Base-by-base conservation (phyloP, 2,797 vertebrate genomes). In the Rhabdophis nuchalis region DNA sequence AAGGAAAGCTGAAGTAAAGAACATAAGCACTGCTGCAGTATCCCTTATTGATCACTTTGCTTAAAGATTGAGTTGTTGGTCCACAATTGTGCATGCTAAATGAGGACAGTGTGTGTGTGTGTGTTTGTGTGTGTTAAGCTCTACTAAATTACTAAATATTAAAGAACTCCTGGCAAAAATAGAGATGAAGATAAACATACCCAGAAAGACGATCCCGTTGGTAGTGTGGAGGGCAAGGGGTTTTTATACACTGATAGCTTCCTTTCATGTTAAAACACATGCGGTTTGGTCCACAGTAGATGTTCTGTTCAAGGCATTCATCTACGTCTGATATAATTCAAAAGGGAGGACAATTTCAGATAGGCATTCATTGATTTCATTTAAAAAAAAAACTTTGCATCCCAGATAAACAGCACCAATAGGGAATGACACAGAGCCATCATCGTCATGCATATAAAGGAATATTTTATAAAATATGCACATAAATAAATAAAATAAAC, bases 241-340 rank as follows among this genome's bases (percentile, higher is more conserved):
- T 99, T 94, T 99, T 98, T 2, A 99, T 98, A 95, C 99, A 99
- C 93, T 98, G 98, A 97, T 98, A 99, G 96, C 98, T 98, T 94
- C 99, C 99, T 97, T 99, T 98, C 98, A 98, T 98, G 97, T 99
- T 99, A 96, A 99, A 99, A 96, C 99, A 99, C 99, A 99, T 98
- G 90, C 96, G 98, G 94, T 99, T 99, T 0, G 95, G 95, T 86
- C 99, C 99, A 96, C 99, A 99, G 60, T 97, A 98, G 91, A 99
- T 97, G 91, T 98, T 98, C 96, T 99, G 98, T 36, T 99, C 98
- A 36, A 98, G 96, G 93, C 99, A 99, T 95, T 99, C 99, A 11
- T 99, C 98, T 13, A 99, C 93, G 96, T 99, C 99, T 99, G 96
- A 9, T 93, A 12, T 10, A 41, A 85, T 41, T 32, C 41, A 85